Percentiles rank a stretch among this genome's conserved stretches.
Evolutionary conservation across 2,113 vertebrate species (phyloP).

Genomic region (Macroglossus sobrinus): DNA sequence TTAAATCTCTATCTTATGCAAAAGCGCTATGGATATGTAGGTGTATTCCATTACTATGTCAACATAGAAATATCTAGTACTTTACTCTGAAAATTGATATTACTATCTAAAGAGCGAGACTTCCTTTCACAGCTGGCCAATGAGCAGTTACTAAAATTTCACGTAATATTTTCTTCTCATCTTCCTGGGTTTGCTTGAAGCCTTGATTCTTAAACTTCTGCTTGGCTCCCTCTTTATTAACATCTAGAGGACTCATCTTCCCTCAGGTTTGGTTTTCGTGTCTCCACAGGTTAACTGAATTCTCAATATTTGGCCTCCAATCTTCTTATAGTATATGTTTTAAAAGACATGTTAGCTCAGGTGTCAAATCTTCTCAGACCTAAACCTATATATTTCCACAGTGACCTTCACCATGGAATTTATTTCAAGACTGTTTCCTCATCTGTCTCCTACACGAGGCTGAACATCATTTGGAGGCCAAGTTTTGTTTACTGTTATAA

Average conservation of each 20-base stretch:
- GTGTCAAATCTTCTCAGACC: not conserved
- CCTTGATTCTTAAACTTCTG: not conserved
- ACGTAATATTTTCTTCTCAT: not conserved
- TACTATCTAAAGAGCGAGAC: not conserved
- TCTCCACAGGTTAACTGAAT: not conserved
- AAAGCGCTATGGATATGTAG: not conserved
- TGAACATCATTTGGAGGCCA: not conserved
- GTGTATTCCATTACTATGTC: not conserved
- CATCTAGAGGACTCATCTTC: not conserved
- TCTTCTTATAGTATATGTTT: not conserved
- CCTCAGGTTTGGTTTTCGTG: not conserved
- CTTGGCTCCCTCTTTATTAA: not conserved
- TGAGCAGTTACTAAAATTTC: not conserved
- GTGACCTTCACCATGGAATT: not conserved
- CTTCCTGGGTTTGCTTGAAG: not conserved
- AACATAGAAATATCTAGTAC: conserved; percentile 10
- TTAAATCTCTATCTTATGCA: not conserved
- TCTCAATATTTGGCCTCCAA: not conserved
- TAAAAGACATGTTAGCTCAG: not conserved
- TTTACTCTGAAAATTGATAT: conserved; percentile 19
- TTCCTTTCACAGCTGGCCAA: not conserved
- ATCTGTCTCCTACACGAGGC: not conserved
- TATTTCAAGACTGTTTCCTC: not conserved
- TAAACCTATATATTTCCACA: not conserved
- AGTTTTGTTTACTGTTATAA: not conserved